Base-by-base conservation (phyloP, 2,797 vertebrate species). In the Epinephelus malabaricus region DNA sequence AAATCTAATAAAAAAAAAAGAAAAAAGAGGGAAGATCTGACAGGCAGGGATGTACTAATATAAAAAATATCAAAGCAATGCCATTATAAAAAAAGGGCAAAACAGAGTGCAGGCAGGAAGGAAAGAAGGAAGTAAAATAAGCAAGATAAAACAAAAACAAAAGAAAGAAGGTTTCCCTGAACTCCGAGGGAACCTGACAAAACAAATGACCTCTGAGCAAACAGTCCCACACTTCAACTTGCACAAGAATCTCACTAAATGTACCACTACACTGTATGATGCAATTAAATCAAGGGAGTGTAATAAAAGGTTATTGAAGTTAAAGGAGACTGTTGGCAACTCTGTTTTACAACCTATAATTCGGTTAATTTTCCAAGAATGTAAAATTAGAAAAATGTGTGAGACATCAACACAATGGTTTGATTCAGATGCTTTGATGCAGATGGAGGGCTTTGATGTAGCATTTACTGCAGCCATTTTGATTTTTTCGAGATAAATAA, bases 291-390 rank as follows among this genome's bases (percentile, higher is more conserved):
- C 38, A 51, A 56, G 43, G 49, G 30, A 69, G 30, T 45, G 68
- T 56, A 47, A 83, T 72, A 66, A 84, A 75, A 68, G 69, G 56
- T 71, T 67, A 49, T 73, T 61, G 64, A 77, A 34, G 69, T 82
- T 86, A 69, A 82, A 62, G 45, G 6, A 72, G 34, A 51, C 47
- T 62, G 38, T 67, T 72, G 53, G 25, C 47, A 81, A 58, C 60
- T 66, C 34, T 27, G 15, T 77, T 82, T 72, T 71, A 81, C 55
- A 72, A 67, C 69, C 76, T 5, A 47, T 15, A 69, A 84, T 84
- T 79, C 3, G 1, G 25, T 70, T 62, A 38, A 83, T 81, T 77
- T 70, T 59, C 68, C 38, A 70, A 68, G 53, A 58, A 79, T 45
- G 58, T 64, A 18, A 74, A 72, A 83, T 55, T 63, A 66, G 19